These are phyloP conservation scores for Eilema depressum DNA, from an alignment of 2,888 invertebrate genomes.

Conservation along the genomic window DNA sequence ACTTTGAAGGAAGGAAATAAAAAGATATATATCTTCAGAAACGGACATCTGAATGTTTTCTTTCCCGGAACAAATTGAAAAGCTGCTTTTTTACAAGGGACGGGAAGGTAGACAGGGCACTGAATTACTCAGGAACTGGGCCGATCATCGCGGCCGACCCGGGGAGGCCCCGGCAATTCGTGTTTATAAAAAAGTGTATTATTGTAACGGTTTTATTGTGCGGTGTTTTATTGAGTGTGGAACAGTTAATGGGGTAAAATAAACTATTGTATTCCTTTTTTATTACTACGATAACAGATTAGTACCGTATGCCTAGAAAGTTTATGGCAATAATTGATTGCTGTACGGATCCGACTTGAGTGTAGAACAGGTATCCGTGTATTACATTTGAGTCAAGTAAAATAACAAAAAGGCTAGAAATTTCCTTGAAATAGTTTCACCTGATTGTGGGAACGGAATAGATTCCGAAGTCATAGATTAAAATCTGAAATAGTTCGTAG, in stretches of 20 bases:
- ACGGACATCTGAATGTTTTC: conserved; percentile 69
- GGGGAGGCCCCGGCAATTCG: conserved; percentile 20
- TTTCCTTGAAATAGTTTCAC: no score
- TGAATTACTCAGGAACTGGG: conserved; percentile 59
- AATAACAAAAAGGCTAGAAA: no score
- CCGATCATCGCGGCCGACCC: conserved; percentile 57
- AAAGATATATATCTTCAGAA: conserved; percentile 60
- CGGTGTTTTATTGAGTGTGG: not conserved
- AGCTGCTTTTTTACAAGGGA: conserved; percentile 61
- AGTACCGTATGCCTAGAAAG: no score
- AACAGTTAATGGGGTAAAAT: not conserved
- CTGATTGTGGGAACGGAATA: no score
- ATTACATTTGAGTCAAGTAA: no score
- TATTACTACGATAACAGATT: no score
- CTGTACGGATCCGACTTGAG: no score
- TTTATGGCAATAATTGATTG: no score
- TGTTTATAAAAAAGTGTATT: conserved; percentile 24
- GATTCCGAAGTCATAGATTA: no score
- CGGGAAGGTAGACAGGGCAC: conserved; percentile 53
- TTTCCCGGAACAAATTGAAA: conserved; percentile 72
- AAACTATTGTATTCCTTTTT: not conserved
- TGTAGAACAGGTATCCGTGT: no score
- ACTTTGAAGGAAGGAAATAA: conserved; percentile 46
- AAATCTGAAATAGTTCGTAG: no score
- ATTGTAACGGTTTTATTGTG: conserved; percentile 18